These are phyloP conservation scores for Gisinianus flammeolus DNA, from an alignment of 2,888 invertebrate genomes.

Conservation along the genomic window DNA sequence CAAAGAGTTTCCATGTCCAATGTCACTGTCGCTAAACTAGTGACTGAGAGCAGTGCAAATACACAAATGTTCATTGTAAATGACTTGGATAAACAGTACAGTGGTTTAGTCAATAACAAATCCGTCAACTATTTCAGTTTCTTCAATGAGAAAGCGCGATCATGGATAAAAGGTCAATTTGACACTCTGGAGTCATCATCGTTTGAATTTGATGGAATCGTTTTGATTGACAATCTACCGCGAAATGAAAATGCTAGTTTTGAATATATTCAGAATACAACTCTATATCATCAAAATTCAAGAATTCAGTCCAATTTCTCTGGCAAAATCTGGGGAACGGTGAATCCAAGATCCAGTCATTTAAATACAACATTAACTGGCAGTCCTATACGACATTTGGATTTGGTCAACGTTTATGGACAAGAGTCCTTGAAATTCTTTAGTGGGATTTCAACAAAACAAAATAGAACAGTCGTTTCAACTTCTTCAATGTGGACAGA, in stretches of 20 bases:
- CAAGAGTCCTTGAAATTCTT: slow-evolving; percentile 58
- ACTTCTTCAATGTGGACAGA: slow-evolving; percentile 62
- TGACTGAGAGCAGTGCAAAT: too few species aligned
- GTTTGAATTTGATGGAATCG: slow-evolving; percentile 48
- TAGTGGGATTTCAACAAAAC: slow-evolving; percentile 60
- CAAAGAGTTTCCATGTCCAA: slow-evolving; percentile 39
- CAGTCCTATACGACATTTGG: slow-evolving; percentile 60
- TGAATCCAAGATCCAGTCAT: slow-evolving; percentile 24
- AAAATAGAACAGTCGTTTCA: slow-evolving; percentile 57
- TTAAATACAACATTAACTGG: neutral
- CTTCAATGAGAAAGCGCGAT: slow-evolving; percentile 1
- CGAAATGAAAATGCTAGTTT: slow-evolving; percentile 42
- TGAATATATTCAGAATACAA: neutral
- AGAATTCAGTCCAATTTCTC: slow-evolving; percentile 20
- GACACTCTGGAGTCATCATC: neutral
- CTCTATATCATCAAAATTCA: slow-evolving; percentile 1
- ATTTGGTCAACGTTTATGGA: slow-evolving; percentile 69
- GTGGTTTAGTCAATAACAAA: slow-evolving; percentile 26
- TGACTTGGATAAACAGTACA: neutral
- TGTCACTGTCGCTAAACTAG: too few species aligned
- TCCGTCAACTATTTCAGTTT: slow-evolving; percentile 9
- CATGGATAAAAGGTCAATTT: slow-evolving; percentile 10
- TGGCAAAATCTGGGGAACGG: slow-evolving; percentile 2
- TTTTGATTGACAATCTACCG: slow-evolving; percentile 54
- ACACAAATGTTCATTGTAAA: slow-evolving; percentile 15